Base-by-base conservation (phyloP, 2,113 vertebrate genomes). In the Electrona antarctica region DNA sequence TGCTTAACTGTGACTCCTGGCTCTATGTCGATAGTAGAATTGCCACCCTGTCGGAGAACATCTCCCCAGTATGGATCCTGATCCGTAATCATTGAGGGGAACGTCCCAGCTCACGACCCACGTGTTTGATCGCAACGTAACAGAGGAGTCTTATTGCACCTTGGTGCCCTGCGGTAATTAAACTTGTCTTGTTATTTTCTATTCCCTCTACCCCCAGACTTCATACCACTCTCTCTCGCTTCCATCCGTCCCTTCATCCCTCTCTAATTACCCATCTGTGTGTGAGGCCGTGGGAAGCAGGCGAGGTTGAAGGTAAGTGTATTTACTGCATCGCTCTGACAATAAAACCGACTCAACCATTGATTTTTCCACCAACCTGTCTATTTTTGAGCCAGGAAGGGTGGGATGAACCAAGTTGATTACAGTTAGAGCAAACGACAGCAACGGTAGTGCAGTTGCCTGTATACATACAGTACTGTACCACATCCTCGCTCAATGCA, bases 381-480 rank as follows among this genome's bases (percentile, higher is more conserved):
- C 84, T 64, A 83, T 87, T 91, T 83, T 73, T 74, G 83, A 41
- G 33, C 33, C 33, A 41, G 33, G 33, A 6, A 41, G 33, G 33
- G n/a, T 14, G 58, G 21, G 82, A 54, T 89, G 82, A 86, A 79
- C 66, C 73, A 84, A 82, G 84, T 64, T 89, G 80, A 91, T 93
- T 93, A 89, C 91, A 91, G 88, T 85, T 82, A 86, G 56, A 92
- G 91, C 87, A 91, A 90, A 93, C 85, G 85, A 80, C 71, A 87
- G 83, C 92, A 80, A 77, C 89, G 90, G 73, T 84, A 41, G 33
- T 41, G 33, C 21, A 21, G 21, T 41, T 41, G 33, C 33, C 33
- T 41, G 33, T 41, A 41, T 41, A 41, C 33, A 41, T 21, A 21
- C 21, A 21, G 21, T 21, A 21, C n/a, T n/a, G n/a, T 83, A 87